Conservation (phyloP, 2,797 vertebrate species). For the Austrolebias charrua region DNA sequence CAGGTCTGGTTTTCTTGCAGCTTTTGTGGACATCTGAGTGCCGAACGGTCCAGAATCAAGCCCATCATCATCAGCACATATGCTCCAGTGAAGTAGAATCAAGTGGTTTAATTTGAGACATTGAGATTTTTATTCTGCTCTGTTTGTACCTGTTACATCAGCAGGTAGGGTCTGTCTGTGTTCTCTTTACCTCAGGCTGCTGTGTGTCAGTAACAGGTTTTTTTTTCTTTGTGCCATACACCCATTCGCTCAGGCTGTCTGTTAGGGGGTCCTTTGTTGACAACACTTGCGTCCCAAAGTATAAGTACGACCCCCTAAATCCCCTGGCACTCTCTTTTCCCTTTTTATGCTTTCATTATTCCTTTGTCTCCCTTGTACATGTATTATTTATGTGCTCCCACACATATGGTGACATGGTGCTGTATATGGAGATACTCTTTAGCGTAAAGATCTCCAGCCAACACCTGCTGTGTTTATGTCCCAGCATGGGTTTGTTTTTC, state of each 20-base stretch:
- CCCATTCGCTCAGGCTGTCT: slow-evolving; percentile 23
- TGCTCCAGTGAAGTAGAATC: neutral
- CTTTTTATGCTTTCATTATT: slow-evolving; percentile 40
- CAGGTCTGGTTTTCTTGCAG: too few relatives aligned
- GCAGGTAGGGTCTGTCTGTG: slow-evolving; percentile 11
- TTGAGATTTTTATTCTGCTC: neutral
- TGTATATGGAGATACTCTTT: slow-evolving; percentile 27
- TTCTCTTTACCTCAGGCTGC: slow-evolving; percentile 36
- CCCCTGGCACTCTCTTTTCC: slow-evolving; percentile 21
- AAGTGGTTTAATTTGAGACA: neutral
- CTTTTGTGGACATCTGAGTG: neutral
- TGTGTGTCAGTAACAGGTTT: slow-evolving; percentile 38
- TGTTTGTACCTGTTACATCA: slow-evolving; percentile 19
- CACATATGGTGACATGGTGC: slow-evolving; percentile 16
- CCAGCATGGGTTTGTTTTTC: slow-evolving; percentile 41
- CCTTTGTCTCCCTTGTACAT: slow-evolving; percentile 51
- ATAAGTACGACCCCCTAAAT: slow-evolving; percentile 48
- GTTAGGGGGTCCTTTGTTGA: slow-evolving; percentile 54
- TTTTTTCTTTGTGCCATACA: slow-evolving; percentile 44
- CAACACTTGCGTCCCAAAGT: slow-evolving; percentile 58
- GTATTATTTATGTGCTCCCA: slow-evolving; percentile 56
- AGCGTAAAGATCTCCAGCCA: slow-evolving; percentile 22
- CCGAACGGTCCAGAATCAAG: neutral
- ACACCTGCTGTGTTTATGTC: slow-evolving; percentile 58
- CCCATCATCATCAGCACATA: too few relatives aligned